Evolutionary conservation across 2,888 invertebrate genomes (phyloP).

Genomic region (Diadegma fenestrale): DNA sequence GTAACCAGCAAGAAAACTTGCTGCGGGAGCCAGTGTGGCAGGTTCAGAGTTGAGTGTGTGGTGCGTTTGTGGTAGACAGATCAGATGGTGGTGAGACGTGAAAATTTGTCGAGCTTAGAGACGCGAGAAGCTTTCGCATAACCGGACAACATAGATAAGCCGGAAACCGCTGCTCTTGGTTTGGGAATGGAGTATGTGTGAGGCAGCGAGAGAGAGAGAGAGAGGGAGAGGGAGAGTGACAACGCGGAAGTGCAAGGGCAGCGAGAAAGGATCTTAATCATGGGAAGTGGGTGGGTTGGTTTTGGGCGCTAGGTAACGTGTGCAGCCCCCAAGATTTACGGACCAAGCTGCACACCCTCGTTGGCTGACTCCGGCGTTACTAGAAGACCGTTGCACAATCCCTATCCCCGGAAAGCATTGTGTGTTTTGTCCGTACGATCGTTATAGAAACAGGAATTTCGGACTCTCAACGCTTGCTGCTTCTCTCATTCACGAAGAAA

Average conservation of each 20-base stretch:
- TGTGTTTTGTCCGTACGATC: conserved; percentile 61
- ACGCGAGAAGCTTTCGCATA: conserved; percentile 38
- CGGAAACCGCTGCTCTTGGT: conserved; percentile 45
- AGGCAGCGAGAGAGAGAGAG: no score
- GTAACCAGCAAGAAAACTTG: neutral
- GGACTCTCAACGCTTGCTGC: conserved; percentile 36
- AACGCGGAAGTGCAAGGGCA: conserved; percentile 43
- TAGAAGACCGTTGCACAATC: conserved; percentile 53
- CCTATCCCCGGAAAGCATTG: conserved; percentile 22
- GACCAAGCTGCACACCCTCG: conserved; percentile 63
- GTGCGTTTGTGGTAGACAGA: conserved; percentile 24
- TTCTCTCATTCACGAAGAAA: conserved; percentile 35
- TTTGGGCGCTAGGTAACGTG: conserved; percentile 56
- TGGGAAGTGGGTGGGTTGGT: conserved; percentile 64
- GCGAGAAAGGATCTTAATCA: conserved; percentile 65
- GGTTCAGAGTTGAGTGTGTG: conserved; percentile 26
- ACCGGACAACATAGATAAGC: conserved; percentile 53
- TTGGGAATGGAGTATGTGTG: neutral
- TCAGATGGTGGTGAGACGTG: conserved; percentile 47
- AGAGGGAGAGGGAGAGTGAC: neutral
- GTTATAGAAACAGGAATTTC: conserved; percentile 63
- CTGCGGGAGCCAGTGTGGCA: conserved; percentile 12
- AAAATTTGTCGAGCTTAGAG: conserved; percentile 54
- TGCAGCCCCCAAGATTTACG: conserved; percentile 66
- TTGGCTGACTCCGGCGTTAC: conserved; percentile 55